Evolutionary conservation across 2,113 vertebrate species (phyloP).

Genomic region (Ceyx melanurus): DNA sequence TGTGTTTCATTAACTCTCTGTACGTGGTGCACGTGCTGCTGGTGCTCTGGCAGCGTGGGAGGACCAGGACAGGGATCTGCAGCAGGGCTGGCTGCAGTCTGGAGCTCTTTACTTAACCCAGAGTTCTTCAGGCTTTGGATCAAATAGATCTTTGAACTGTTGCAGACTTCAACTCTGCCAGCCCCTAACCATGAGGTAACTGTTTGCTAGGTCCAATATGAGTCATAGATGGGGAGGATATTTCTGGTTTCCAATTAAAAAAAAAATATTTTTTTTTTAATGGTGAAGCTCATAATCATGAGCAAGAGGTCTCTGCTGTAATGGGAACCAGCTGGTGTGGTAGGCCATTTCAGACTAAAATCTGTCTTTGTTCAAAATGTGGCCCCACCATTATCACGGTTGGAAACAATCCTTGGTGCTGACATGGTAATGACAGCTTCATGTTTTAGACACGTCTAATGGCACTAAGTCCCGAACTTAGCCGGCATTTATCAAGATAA

Average conservation of each 20-base stretch:
- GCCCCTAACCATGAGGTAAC: conserved; percentile 34
- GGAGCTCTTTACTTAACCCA: neutral
- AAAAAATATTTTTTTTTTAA: neutral
- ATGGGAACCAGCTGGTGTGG: conserved; percentile 59
- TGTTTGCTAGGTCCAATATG: neutral
- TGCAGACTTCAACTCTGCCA: neutral
- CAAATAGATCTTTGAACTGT: neutral
- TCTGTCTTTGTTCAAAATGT: conserved; percentile 50
- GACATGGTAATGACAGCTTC: conserved; percentile 65
- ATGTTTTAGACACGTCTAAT: conserved; percentile 63
- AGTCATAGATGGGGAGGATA: conserved; percentile 38
- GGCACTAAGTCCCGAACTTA: conserved; percentile 61
- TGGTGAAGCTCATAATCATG: neutral
- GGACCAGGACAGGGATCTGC: neutral
- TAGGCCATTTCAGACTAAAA: conserved; percentile 20
- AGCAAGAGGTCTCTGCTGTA: conserved; percentile 46
- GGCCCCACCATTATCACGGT: conserved; percentile 52
- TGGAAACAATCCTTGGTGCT: conserved; percentile 58
- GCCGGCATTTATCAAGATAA: conserved; percentile 70
- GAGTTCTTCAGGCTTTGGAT: neutral
- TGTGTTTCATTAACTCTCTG: neutral
- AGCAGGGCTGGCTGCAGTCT: neutral
- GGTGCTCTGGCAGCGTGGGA: neutral
- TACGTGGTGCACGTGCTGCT: accelerated
- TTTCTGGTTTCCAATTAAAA: conserved; percentile 52